Percentiles rank a stretch among this genome's conserved stretches.
phyloP scores from a whole-genome alignment of 2,888 invertebrate species.

The Chouioia cunea region DNA sequence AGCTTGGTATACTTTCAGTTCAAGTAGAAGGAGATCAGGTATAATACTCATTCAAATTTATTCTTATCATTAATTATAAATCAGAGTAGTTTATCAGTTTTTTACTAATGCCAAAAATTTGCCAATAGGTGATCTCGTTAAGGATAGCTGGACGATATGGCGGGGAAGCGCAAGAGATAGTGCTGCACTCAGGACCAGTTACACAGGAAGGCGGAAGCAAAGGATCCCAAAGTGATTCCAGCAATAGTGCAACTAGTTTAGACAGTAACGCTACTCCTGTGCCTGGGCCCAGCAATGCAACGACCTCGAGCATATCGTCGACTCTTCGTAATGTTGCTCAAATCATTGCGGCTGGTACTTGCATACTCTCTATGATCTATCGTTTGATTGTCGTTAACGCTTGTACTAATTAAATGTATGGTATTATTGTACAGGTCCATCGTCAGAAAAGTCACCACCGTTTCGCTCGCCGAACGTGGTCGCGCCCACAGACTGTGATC shows the following conservation, averaged over 20 bases:
- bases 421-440: slow-evolving; percentile 57
- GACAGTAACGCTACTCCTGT: slow-evolving; percentile 61
- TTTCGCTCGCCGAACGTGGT: slow-evolving; percentile 90
- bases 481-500: slow-evolving; percentile 85
- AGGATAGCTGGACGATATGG: slow-evolving; percentile 76
- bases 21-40: slow-evolving; percentile 93
- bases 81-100: neutral
- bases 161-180: slow-evolving; percentile 80
- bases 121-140: slow-evolving; percentile 72
- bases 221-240: slow-evolving; percentile 58
- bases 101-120: slow-evolving; percentile 8
- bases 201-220: slow-evolving; percentile 65
- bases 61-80: slow-evolving; percentile 20
- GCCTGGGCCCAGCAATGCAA: slow-evolving; percentile 64
- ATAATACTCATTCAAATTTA: slow-evolving; percentile 21
- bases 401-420: neutral
- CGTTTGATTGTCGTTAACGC: neutral
- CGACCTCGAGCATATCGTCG: slow-evolving; percentile 60
- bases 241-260: slow-evolving; percentile 55
- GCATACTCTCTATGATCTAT: neutral
- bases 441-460: slow-evolving; percentile 68
- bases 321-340: slow-evolving; percentile 65
- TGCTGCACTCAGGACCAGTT: slow-evolving; percentile 71
- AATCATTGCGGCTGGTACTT: slow-evolving; percentile 63
- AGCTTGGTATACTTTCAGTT: slow-evolving; percentile 94